Evolutionary conservation across 2,113 vertebrate genomes (phyloP), one percentile per base, ranked within the genome.

Genomic region (Tetrax tetrax): DNA sequence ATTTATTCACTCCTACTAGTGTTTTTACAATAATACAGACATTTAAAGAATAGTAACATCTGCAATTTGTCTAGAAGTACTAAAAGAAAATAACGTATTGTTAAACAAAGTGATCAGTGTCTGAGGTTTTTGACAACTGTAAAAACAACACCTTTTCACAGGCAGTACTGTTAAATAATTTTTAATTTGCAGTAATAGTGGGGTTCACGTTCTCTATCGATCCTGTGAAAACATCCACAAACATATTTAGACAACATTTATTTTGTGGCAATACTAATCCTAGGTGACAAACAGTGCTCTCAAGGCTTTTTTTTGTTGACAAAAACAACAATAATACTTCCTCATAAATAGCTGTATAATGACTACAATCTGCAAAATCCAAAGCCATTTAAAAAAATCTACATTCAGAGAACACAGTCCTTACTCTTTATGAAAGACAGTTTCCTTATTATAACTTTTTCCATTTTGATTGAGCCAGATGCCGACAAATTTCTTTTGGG

Each of bases 261-360:
- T 90, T 95, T 75, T 72, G 57, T 91, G 51, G 60, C 56, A 97
- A 31, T 90, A 87, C 86, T 90, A 91, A 92, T 96, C 95, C 78
- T 53, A 82, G 65, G 71, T 97, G 95, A 88, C 72, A 97, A 90
- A 74, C 69, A 94, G 66, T 60, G 53, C 81, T 97, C n/a, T 90
- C 35, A 83, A 78, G 37, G 27, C 65, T 93, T 95, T 97, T 97
- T 95, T 95, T 79, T 91, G 57, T 85, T 90, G 89, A 68, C 63
- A 96, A 86, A 95, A 91, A 89, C 65, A 94, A 94, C 90, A 85
- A 93, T 95, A 95, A 90, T 60, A 53, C 77, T 87, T 89, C 82
- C 91, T 66, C 78, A 74, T 91, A 97, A 96, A 95, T 93, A 94
- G 89, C 87, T 92, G 66, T 87, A 60, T 89, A 96, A 95, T 91